phyloP scores from a whole-genome alignment of 2,888 invertebrate genomes.

The Lissonota sp. region DNA sequence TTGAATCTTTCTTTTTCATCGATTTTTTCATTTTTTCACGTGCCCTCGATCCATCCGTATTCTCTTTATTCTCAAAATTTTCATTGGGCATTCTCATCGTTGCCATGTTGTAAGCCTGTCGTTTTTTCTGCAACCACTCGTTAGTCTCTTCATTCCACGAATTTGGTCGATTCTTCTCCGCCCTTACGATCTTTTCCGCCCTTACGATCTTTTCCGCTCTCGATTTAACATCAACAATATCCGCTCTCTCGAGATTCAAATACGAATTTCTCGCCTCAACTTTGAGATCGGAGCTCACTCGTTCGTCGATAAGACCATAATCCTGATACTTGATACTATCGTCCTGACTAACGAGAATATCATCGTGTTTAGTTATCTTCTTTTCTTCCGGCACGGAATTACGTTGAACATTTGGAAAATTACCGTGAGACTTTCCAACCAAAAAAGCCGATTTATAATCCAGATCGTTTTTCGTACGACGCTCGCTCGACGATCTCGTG shows the following conservation, averaged over 20 bases:
- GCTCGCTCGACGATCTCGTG: constrained; percentile 76
- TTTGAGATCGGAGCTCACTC: background rate
- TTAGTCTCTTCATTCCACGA: constrained; percentile 80
- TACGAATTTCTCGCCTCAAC: constrained; percentile 67
- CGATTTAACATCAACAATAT: too few species aligned
- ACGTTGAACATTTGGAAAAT: constrained; percentile 7
- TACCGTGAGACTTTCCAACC: constrained; percentile 10
- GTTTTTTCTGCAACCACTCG: constrained; percentile 78
- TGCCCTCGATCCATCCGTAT: constrained; percentile 57
- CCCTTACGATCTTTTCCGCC: constrained; percentile 38
- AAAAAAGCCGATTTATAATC: constrained; percentile 3
- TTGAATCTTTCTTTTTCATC: constrained; percentile 71
- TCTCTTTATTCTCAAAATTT: constrained; percentile 76
- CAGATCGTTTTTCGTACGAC: constrained; percentile 56
- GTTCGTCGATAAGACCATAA: constrained; percentile 78
- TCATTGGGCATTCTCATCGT: constrained; percentile 68
- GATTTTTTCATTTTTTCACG: constrained; percentile 66
- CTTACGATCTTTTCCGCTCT: constrained; percentile 11
- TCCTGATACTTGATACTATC: constrained; percentile 77
- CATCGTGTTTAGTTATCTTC: constrained; percentile 75
- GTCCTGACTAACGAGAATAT: constrained; percentile 75
- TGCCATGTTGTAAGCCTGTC: constrained; percentile 76
- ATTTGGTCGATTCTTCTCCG: constrained; percentile 73
- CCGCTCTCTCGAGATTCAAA: constrained; percentile 70
- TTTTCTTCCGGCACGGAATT: constrained; percentile 66